Percentiles rank a stretch among this genome's conserved stretches.
Conservation (phyloP, 1,140 invertebrate genomes). For the Nilaparvata lugens region DNA sequence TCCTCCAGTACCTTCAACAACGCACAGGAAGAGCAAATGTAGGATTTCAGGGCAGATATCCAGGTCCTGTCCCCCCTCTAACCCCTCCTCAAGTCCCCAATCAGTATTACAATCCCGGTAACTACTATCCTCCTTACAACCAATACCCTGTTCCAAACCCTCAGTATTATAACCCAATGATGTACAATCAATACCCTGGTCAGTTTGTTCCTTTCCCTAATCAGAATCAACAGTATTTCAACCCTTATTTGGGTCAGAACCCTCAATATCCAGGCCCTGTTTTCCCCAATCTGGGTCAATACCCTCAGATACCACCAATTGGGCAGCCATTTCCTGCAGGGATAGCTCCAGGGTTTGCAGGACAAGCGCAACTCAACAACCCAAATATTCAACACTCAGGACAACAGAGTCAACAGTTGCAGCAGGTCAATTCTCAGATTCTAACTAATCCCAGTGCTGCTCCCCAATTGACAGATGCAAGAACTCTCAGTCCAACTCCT, state of each 20-base stretch:
- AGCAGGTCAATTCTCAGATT: background rate
- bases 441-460: background rate
- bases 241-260: slow-evolving; percentile 13
- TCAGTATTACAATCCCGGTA: background rate
- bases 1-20: slow-evolving; percentile 26
- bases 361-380: background rate
- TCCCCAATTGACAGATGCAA: background rate
- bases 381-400: background rate
- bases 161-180: slow-evolving; percentile 1
- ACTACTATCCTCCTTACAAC: background rate
- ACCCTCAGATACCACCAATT: slow-evolving; percentile 1
- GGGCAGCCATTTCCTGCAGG: background rate
- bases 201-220: background rate
- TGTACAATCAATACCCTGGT: background rate
- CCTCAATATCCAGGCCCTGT: background rate
- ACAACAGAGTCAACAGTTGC: background rate
- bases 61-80: background rate
- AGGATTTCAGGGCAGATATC: slow-evolving; percentile 1
- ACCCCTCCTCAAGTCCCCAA: too few relatives aligned
- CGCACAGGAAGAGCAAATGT: slow-evolving; percentile 10
- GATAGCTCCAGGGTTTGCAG: background rate
- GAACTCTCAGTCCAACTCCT: background rate
- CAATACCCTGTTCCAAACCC: slow-evolving; percentile 7
- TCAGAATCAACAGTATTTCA: slow-evolving; percentile 3
- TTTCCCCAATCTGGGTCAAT: background rate